Base-by-base conservation (phyloP, 2,888 invertebrate genomes). In the Dysmachus trigonus region DNA sequence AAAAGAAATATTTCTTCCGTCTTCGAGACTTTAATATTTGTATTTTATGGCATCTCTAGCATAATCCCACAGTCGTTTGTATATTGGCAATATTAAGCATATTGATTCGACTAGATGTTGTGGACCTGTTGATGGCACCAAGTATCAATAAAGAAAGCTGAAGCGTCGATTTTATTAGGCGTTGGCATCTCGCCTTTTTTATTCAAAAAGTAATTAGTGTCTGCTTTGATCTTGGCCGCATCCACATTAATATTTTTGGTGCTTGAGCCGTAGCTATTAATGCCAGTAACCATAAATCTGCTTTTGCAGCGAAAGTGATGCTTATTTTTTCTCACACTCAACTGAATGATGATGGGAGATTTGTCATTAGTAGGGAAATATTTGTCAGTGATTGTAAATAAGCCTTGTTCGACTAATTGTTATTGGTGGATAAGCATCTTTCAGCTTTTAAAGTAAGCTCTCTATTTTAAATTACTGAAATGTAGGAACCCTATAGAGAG, bases 61-160 rank as follows among this genome's bases (percentile, higher is more conserved):
- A 53, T 81, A 81, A 81, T 81, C 53, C 81, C 62, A 22, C 73
- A 73, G 33, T 81, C 81, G 53, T 81, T 81, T 81, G 81, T 51
- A 81, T 81, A 81, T 81, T 81, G 33, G 81, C 81, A 15, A 81
- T 62, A 30, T 33, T 81, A 53, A 53, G 51, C 81, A 31, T 62
- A 53, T 30, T 81, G 81, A 81, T 81, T 79, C 51, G 62, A 81
- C 31, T 81, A 18, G 7, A 81, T 53, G 81, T 53, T 81, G 27
- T 62, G 31, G 81, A 33, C 53, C 47, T 35, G 81, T 31, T 81
- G 81, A 81, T 81, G 31, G 53, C 62, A 35, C 31, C 18, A 81
- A 81, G 81, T 81, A 62, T 81, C 81, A 51, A 81, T 81, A 81
- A 81, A 81, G 53, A 62, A 31, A 81, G 81, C 53, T 33, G 33